Evolutionary conservation across 2,113 vertebrate species (phyloP), one percentile per base, ranked within the genome.

Genomic region (Chionis minor): DNA sequence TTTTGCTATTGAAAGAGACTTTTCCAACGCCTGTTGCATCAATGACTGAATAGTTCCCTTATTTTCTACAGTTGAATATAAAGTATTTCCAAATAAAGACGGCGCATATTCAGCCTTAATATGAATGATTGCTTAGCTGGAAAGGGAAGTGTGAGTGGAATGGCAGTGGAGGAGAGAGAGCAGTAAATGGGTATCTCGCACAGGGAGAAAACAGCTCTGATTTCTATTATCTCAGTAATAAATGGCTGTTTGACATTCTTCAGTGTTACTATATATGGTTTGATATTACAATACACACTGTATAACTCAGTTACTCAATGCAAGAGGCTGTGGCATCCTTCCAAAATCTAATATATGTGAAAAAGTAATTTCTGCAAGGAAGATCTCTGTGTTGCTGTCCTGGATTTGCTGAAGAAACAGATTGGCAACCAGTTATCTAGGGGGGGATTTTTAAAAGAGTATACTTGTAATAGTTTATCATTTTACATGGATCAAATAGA

Each of bases 401-500:
- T 19, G 47, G 67, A 61, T 89, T 84, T 86, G 75, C 42, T 59
- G 42, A 91, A 87, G 88, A 75, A 24, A 14, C 26, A 45, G 54
- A 86, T 83, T 81, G 75, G 77, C 82, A 96, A 32, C 32, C 61
- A 28, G 58, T 92, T 86, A 52, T 56, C 66, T 72, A 49, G 83
- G 73, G 27, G 61, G 54, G 71, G 9, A 18, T 47, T 66, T 62
- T 78, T 24, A 47, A 73, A 86, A 73, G 78, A 61, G 61, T 47
- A 55, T 70, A 49, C 61, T 58, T 81, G 91, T 87, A 89, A 87
- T 94, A 73, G 75, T 81, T 91, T 61, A 87, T 96, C 42, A 74
- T 77, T 95, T 67, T 70, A 62, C 13, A 13, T 19, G 26, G 61
- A 70, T 81, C 91, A 81, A 86, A 51, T 11, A 28, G 67, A 40